Evolutionary conservation across 2,888 invertebrate genomes (phyloP).

Genomic region (Heliothis peltigera): DNA sequence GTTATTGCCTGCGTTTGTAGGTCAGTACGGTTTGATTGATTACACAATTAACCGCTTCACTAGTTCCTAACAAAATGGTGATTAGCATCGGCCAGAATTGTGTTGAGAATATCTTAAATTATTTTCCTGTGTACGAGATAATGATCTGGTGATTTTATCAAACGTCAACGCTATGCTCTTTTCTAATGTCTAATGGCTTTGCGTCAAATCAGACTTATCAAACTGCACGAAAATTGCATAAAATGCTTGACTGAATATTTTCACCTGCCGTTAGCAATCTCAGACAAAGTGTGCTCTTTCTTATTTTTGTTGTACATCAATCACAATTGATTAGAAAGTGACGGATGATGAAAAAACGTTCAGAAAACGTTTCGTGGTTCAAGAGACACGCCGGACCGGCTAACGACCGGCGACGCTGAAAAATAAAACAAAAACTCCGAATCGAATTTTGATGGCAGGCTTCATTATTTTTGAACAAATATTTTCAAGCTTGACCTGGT

Average conservation of each 20-base stretch:
- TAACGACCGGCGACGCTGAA: conserved; percentile 36
- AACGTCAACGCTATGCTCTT: conserved; percentile 4
- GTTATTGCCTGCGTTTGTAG: conserved; percentile 23
- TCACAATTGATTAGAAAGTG: conserved; percentile 67
- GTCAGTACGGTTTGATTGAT: conserved; percentile 33
- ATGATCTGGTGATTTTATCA: background rate
- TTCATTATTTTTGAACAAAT: conserved; percentile 12
- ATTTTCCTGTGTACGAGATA: background rate
- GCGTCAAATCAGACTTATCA: conserved; percentile 10
- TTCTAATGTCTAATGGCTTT: conserved; percentile 14
- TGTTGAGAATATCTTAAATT: background rate
- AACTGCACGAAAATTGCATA: conserved; percentile 41
- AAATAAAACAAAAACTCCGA: conserved; percentile 10
- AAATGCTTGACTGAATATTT: conserved; percentile 57
- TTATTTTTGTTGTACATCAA: conserved; percentile 44
- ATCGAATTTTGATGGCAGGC: conserved; percentile 12
- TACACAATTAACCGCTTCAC: conserved; percentile 17
- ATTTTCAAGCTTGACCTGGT: conserved; percentile 7
- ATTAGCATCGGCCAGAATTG: background rate
- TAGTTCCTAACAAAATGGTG: conserved; percentile 8
- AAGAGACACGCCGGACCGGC: conserved; percentile 25
- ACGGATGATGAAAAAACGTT: conserved; percentile 48
- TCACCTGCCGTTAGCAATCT: conserved; percentile 46
- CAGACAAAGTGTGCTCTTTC: conserved; percentile 50
- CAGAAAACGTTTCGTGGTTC: conserved; percentile 43